Percentiles rank a stretch among this genome's conserved stretches.
These are phyloP conservation scores for Cheilosia scutellata DNA, from an alignment of 2,888 invertebrate species.

Conservation along the genomic window DNA sequence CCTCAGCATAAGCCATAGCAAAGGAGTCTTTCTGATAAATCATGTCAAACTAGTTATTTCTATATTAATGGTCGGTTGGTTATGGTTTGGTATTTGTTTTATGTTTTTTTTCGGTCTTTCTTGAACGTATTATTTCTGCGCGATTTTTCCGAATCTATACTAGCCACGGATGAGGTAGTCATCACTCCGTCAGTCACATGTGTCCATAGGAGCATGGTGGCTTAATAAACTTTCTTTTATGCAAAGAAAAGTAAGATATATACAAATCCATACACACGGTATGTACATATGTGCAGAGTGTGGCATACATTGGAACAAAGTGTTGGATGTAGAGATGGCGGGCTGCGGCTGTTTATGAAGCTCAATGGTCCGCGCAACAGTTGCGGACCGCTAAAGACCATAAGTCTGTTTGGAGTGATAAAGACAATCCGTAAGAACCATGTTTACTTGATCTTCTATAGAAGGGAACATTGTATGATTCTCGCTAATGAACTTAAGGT, in stretches of 20 bases:
- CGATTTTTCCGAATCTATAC: conserved; percentile 14
- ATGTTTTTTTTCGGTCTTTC: conserved; percentile 11
- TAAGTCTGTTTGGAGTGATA: neutral
- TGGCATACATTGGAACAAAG: conserved; percentile 9
- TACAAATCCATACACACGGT: conserved; percentile 14
- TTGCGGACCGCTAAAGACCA: conserved; percentile 39
- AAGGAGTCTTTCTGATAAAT: conserved; percentile 68
- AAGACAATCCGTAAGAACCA: neutral
- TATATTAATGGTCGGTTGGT: conserved; percentile 58
- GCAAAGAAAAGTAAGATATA: conserved; percentile 59
- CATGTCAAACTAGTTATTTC: conserved; percentile 70
- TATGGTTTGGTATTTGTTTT: conserved; percentile 30
- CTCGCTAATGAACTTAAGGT: no score
- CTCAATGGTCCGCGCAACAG: conserved; percentile 55
- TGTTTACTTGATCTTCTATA: neutral
- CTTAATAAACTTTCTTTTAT: conserved; percentile 67
- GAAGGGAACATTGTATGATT: no score
- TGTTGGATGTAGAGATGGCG: conserved; percentile 4
- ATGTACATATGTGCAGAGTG: neutral
- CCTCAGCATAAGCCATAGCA: neutral
- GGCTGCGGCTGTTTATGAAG: conserved; percentile 31
- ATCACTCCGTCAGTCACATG: conserved; percentile 1
- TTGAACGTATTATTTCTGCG: neutral
- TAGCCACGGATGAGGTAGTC: conserved; percentile 1
- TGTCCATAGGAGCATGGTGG: conserved; percentile 16